phyloP scores from a whole-genome alignment of 1,140 invertebrate genomes.

The Psix sp. region DNA sequence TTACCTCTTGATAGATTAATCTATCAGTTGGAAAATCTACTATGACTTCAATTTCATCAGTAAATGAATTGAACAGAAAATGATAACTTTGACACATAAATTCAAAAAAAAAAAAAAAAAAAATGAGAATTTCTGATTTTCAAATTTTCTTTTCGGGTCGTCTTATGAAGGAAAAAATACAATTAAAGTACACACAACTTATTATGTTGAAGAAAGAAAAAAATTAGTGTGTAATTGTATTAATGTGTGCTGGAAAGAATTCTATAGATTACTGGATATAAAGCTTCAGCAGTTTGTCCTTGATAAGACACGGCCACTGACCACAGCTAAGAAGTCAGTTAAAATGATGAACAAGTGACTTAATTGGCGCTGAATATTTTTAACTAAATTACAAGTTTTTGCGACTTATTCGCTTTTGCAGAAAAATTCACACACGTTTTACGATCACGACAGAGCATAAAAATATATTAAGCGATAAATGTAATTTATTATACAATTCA shows the following conservation, averaged over 20 bases:
- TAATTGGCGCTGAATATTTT: conserved; percentile 55
- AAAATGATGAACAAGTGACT: conserved; percentile 51
- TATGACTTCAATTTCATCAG: too few species aligned
- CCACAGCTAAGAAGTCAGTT: conserved; percentile 47
- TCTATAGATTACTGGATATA: conserved; percentile 30
- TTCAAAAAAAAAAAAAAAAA: too few species aligned
- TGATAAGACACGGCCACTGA: conserved; percentile 51
- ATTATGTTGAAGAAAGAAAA: too few species aligned
- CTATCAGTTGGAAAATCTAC: conserved; percentile 34
- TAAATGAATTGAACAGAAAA: too few species aligned
- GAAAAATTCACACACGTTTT: conserved; percentile 29
- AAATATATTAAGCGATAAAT: conserved; percentile 23
- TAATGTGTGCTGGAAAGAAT: conserved; percentile 15
- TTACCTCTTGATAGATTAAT: conserved; percentile 46
- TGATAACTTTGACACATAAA: too few species aligned
- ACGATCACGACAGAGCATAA: conserved; percentile 33
- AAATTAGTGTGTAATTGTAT: too few species aligned
- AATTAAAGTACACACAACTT: too few species aligned
- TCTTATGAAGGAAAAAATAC: too few species aligned
- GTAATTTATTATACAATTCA: conserved; percentile 23
- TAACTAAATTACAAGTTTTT: conserved; percentile 46
- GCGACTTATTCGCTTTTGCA: conserved; percentile 23
- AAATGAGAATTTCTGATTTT: too few species aligned
- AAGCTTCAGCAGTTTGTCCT: conserved; percentile 23
- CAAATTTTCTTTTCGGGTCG: too few species aligned